Evolutionary conservation across 2,113 vertebrate genomes (phyloP).

Genomic region (Aplodontia rufa): DNA sequence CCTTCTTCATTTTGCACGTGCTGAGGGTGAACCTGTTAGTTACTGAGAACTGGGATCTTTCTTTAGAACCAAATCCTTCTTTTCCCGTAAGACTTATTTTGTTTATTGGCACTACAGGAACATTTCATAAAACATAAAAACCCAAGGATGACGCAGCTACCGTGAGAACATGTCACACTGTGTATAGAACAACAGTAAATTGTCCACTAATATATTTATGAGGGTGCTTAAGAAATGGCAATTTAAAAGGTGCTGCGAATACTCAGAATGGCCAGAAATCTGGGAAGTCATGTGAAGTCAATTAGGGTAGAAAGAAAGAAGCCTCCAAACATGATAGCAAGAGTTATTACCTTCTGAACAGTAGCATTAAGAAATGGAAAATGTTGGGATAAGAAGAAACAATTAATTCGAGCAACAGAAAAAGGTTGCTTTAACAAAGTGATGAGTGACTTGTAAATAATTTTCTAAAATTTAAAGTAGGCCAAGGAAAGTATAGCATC

Average conservation of each 20-base stretch:
- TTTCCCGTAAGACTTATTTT: not conserved
- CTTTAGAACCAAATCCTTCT: not conserved
- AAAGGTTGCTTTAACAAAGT: conserved; percentile 20
- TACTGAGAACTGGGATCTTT: not conserved
- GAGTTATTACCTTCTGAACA: conserved; percentile 21
- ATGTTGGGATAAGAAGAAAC: not conserved
- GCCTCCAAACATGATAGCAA: not conserved
- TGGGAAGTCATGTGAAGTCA: conserved; percentile 21
- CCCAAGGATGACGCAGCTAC: conserved; percentile 44
- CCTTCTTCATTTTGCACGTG: not conserved
- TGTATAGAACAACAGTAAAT: conserved; percentile 15
- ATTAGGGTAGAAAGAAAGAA: not conserved
- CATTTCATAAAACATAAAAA: conserved; percentile 51
- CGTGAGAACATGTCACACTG: conserved; percentile 42
- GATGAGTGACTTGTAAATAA: not conserved
- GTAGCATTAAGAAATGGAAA: conserved; percentile 28
- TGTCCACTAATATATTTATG: conserved; percentile 3
- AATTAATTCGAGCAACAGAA: conserved; percentile 19
- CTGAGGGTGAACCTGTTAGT: not conserved
- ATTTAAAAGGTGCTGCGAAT: conserved; percentile 31
- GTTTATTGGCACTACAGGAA: conserved; percentile 36
- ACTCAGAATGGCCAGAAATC: conserved; percentile 26
- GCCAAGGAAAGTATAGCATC: not conserved
- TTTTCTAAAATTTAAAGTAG: conserved; percentile 31
- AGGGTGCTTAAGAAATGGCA: conserved; percentile 35